Evolutionary conservation across 1,140 invertebrate species (phyloP).

Genomic region (Drosophila ironensis): DNA sequence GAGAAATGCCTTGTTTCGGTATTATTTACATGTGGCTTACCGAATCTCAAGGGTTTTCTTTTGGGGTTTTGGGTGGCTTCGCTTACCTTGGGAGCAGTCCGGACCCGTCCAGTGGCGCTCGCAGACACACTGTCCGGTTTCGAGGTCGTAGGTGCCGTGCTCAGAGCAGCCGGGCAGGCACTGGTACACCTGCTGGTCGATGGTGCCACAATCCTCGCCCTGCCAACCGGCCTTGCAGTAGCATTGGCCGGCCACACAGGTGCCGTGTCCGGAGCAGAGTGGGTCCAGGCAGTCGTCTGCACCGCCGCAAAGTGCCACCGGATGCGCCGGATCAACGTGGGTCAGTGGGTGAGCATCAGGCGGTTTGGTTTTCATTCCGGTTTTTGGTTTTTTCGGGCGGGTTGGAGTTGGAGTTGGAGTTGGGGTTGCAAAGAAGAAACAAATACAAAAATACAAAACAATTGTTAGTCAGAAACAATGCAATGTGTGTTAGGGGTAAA

Average conservation of each 20-base stretch:
- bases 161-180: slow-evolving; percentile 95
- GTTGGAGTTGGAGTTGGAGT: slow-evolving; percentile 2
- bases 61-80: no score
- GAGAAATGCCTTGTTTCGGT: no score
- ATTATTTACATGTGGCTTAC: no score
- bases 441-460: slow-evolving; percentile 53
- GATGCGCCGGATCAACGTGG: neutral
- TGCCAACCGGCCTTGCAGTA: slow-evolving; percentile 98
- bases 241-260: slow-evolving; percentile 95
- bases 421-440: slow-evolving; percentile 3
- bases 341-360: neutral
- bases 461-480: slow-evolving; percentile 49
- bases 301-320: no score
- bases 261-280: slow-evolving; percentile 94
- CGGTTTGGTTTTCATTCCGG: no score
- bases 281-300: slow-evolving; percentile 92
- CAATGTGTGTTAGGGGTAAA: slow-evolving; percentile 5
- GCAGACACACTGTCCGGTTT: slow-evolving; percentile 92
- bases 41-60: no score
- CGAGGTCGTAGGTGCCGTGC: slow-evolving; percentile 94
- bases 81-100: slow-evolving; percentile 93
- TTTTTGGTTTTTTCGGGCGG: no score
- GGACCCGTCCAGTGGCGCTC: slow-evolving; percentile 94
- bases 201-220: slow-evolving; percentile 92
- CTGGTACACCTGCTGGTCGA: slow-evolving; percentile 93